phyloP scores from a whole-genome alignment of 30 jellyfish, hydroid and myxozoan species.

The Mastigias papua region DNA sequence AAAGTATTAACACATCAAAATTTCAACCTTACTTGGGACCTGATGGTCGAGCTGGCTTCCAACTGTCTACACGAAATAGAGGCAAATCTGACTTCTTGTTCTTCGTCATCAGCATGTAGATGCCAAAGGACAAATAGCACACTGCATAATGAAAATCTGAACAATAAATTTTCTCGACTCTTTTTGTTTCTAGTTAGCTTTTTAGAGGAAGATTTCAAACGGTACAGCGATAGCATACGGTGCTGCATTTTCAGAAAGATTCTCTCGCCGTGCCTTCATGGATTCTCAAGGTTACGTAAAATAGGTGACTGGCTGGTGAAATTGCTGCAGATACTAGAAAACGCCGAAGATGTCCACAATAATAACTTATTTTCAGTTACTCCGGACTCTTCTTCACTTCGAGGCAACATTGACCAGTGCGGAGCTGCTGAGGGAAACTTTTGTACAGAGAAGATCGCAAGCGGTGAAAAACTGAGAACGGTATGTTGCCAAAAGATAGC shows the following conservation, averaged over 20 bases:
- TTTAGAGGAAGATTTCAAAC: conserved; percentile 38
- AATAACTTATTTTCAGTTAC: background rate
- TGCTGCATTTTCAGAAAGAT: conserved; percentile 27
- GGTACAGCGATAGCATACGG: conserved; percentile 18
- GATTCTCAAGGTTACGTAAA: conserved; percentile 24
- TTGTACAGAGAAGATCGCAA: background rate
- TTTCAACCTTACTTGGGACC: conserved; percentile 54
- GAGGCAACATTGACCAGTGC: background rate
- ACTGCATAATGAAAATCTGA: background rate
- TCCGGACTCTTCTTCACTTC: background rate
- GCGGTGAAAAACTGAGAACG: background rate
- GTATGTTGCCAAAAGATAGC: too few relatives aligned
- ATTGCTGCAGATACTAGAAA: background rate
- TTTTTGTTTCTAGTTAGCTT: conserved; percentile 4
- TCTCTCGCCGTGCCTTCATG: conserved; percentile 45
- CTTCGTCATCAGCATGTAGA: too few relatives aligned
- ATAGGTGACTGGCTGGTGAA: conserved; percentile 24
- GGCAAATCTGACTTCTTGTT: background rate
- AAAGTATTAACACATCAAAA: conserved; percentile 39
- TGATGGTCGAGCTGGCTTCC: conserved; percentile 7
- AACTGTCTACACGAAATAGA: background rate
- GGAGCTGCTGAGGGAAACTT: background rate
- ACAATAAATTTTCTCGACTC: background rate
- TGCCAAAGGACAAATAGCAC: background rate
- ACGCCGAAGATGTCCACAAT: background rate